Base-by-base conservation (phyloP, 1,140 invertebrate genomes). In the Heliconius eleuchia region DNA sequence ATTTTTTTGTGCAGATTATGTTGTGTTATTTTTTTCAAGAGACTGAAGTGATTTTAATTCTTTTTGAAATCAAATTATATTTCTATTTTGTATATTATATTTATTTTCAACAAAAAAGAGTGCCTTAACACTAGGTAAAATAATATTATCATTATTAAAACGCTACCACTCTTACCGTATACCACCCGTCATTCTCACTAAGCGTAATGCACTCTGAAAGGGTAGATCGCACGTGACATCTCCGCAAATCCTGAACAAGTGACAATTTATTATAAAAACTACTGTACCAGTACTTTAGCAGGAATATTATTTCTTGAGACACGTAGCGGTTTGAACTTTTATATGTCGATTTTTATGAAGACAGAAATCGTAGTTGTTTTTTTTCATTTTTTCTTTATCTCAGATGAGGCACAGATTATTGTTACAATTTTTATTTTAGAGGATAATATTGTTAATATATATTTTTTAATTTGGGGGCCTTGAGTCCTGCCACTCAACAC, bases 151-250 rank as follows among this genome's bases (percentile, higher is more conserved):
- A 71, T 71, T 30, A 30, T 4, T 71, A 74, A 34, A 76, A 78
- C 85, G 86, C 83, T 79, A 16, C 34, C 34, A 76, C 82, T 75
- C 27, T 37, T 81, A 34, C 2, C 71, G 78, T 52, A 23, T 1
- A 11, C 80, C 82, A 78, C 27, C 6, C 73, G 13, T 6, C 37
- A 27, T 74, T 71, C 81, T 73, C 73, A 50, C 74, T 80, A 72
- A 80, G 82, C 80, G 85, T 89, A 88, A 89, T 88, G 84, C 86
- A 85, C 78, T 84, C 82, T 86, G 85, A 87, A 87, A 89, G 88
- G 85, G 86, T 85, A 78, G 79, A 81, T 83, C 80, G 78, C 82
- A 78, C 87, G 87, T 87, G 87, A 84, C 82, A 80, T 80, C 70
- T 57, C 76, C 72, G 73, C 85, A 78, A 86, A 84, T 84, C 82